Evolutionary conservation across 1,140 invertebrate species (phyloP), one percentile per base, ranked within the genome.

Genomic region (Asbolus verrucosus): DNA sequence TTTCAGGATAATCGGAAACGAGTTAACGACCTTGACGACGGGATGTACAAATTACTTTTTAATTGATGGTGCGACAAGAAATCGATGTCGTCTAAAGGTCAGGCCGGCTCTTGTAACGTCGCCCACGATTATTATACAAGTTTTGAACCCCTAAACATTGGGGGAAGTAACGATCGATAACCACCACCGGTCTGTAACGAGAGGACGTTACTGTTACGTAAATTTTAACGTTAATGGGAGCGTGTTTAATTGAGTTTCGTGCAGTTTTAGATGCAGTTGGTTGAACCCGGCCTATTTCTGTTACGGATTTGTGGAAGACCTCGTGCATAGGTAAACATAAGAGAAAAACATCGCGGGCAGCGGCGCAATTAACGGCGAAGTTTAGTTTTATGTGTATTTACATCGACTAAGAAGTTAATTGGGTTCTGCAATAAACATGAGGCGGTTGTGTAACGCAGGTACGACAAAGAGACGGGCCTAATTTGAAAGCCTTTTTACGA

Each of bases 31-130:
- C 46, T 54, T 54, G 46, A 14, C 4, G 11, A 27, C 13, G 8
- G 15, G 43, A 27, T 27, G 43, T 9, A n/a, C n/a, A n/a, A n/a
- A n/a, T n/a, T n/a, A n/a, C 19, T 54, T 54, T 27, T 27, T 27
- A 27, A 27, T 8, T n/a, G 8, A 3, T 8, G 24, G 8, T 1
- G 21, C 11, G 46, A 54, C 46, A 13, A 11, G 21, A 54, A 54
- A 54, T 54, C 46, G 11, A 54, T 54, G 46, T 54, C 46, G n/a
- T n/a, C n/a, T n/a, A 54, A 54, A 54, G 46, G 46, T 54, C 46
- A 54, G 11, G n/a, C n/a, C n/a, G n/a, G n/a, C n/a, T n/a, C n/a
- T n/a, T n/a, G n/a, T n/a, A n/a, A 27, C 24, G 8, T 8, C 39
- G 39, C 11, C 16, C n/a, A n/a, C n/a, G n/a, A n/a, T n/a, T n/a